Evolutionary conservation across 2,113 vertebrate species (phyloP), one percentile per base, ranked within the genome.

Genomic region (Dolichotis patagonum): DNA sequence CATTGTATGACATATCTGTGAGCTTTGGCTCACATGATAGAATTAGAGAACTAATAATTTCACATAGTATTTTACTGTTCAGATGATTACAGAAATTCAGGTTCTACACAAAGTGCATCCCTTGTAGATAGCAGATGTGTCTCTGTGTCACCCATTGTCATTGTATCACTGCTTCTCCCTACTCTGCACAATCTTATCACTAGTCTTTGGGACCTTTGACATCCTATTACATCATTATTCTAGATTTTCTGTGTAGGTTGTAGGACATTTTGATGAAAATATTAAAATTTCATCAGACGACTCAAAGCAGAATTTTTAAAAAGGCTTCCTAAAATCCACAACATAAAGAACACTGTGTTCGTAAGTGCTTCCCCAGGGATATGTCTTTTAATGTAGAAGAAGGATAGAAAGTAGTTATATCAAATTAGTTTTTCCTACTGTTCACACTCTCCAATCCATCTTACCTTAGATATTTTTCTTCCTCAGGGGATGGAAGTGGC

Each of bases 231-330:
- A 30, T 92, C 32, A 3, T 43, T 85, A 26, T 19, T 87, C 63
- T 73, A 71, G 46, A 63, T 90, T 71, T 94, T 78, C 46, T 38
- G 71, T 41, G 26, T n/a, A 41, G n/a, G 41, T 46, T 62, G 46
- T 62, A 46, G 38, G 75, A 90, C 87, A 41, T 35, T 52, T 77
- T 92, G 60, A 90, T 17, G 35, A 80, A 84, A 91, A 81, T 87
- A 67, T 38, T 84, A 67, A 52, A 86, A 75, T 87, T 78, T 80
- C 4, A 87, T 60, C 67, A 90, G 24, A 49, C 86, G 22, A 92
- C 24, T 80, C 52, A 92, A 77, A 28, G 69, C 41, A 88, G 35
- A 80, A 56, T 28, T 0, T 49, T 22, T 3, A 5, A 10, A 5
- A 10, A 26, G 35, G 2, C 38, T 78, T 87, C 38, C 9, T 28